These are phyloP conservation scores for Diplodus sargus DNA, from an alignment of 2,797 vertebrate species.

Conservation along the genomic window DNA sequence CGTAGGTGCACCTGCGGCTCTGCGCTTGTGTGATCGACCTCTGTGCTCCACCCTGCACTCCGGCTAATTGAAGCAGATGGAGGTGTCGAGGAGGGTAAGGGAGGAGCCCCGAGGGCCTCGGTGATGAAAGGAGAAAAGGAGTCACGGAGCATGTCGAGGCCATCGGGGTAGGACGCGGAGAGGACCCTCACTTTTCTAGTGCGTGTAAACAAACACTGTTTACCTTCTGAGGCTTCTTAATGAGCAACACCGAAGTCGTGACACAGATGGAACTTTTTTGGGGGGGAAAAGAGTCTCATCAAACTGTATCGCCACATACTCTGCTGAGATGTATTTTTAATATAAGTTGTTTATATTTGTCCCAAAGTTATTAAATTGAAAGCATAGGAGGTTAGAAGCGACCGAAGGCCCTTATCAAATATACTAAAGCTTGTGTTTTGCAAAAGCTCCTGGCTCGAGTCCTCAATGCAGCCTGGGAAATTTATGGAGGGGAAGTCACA, in stretches of 20 bases:
- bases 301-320: constrained; percentile 15
- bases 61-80: constrained; percentile 84
- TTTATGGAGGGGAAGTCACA: constrained; percentile 8
- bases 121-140: constrained; percentile 55
- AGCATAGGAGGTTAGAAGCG: constrained; percentile 6
- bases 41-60: constrained; percentile 70
- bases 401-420: constrained; percentile 26
- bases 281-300: background rate
- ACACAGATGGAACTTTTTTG: background rate
- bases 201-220: constrained; percentile 43
- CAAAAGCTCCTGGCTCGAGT: constrained; percentile 10
- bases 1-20: constrained; percentile 61
- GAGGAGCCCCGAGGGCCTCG: constrained; percentile 54
- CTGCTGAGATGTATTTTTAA: background rate
- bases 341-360: constrained; percentile 12
- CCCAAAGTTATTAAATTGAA: constrained; percentile 15
- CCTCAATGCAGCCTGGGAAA: constrained; percentile 8
- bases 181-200: constrained; percentile 28
- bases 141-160: constrained; percentile 42
- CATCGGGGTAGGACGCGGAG: constrained; percentile 26
- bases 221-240: constrained; percentile 10
- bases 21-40: constrained; percentile 52
- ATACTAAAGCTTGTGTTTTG: constrained; percentile 8
- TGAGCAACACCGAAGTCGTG: constrained; percentile 2
- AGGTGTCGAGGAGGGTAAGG: constrained; percentile 61